These are phyloP conservation scores for Palloptera scutellata DNA, from an alignment of 2,888 invertebrate genomes.

Conservation along the genomic window DNA sequence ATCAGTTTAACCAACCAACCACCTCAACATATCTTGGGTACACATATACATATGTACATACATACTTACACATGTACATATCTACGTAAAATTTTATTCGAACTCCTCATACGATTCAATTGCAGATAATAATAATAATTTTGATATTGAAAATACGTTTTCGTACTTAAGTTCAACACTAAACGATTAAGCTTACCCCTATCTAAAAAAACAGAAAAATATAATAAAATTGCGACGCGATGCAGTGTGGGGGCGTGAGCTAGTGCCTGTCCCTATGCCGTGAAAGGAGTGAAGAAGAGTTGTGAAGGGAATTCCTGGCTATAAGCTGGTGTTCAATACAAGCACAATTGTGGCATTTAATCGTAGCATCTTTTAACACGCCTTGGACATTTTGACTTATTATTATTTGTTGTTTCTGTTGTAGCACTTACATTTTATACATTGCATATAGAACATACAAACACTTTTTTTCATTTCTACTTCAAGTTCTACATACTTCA, in stretches of 20 bases:
- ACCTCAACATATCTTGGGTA: not conserved
- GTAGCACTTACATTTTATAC: not conserved
- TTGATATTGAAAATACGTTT: conserved; percentile 61
- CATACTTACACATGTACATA: not conserved
- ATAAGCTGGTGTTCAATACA: conserved; percentile 24
- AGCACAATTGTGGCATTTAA: conserved; percentile 63
- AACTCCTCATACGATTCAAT: conserved; percentile 40
- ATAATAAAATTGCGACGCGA: not conserved
- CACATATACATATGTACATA: conserved; percentile 1
- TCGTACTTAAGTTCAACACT: conserved; percentile 60
- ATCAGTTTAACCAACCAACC: no score
- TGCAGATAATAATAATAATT: conserved; percentile 61
- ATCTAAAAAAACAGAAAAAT: conserved; percentile 7
- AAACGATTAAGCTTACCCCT: conserved; percentile 48
- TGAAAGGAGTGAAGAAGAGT: not conserved
- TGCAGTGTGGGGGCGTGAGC: conserved; percentile 27
- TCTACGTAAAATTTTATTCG: not conserved
- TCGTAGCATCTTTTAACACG: conserved; percentile 64
- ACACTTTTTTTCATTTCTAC: not conserved
- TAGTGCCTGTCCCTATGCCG: conserved; percentile 17
- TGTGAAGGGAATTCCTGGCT: no score
- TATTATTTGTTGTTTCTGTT: conserved; percentile 24
- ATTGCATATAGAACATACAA: not conserved
- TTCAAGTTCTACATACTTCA: not conserved
- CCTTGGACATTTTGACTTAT: conserved; percentile 59